Conservation (phyloP, 2,888 invertebrate genomes). For the Pyralis farinalis region DNA sequence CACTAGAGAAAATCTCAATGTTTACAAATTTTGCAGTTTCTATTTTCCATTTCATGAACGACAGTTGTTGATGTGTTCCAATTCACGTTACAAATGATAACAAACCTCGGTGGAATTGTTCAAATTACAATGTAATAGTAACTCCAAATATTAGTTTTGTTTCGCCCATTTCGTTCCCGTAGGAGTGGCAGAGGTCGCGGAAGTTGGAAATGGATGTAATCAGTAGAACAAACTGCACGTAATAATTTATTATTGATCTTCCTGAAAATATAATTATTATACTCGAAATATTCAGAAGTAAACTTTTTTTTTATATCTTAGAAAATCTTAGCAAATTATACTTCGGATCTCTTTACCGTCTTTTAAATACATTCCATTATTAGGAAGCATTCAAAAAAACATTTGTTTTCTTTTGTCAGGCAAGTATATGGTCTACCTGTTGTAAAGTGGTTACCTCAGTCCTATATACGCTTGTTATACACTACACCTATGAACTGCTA, state of each 20-base stretch:
- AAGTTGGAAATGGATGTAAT: slow-evolving; percentile 6
- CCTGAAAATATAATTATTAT: slow-evolving; percentile 1
- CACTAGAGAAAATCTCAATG: neutral
- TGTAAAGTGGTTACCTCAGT: too few relatives aligned
- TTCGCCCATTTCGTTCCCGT: neutral
- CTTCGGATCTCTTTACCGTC: too few relatives aligned
- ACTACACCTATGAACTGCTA: too few relatives aligned
- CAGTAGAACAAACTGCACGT: neutral
- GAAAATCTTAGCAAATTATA: too few relatives aligned
- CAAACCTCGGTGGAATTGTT: neutral
- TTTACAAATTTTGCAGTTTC: neutral
- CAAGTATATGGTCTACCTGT: too few relatives aligned
- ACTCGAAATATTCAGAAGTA: too few relatives aligned
- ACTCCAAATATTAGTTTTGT: slow-evolving; percentile 5
- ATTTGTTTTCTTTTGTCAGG: too few relatives aligned
- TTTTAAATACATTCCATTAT: too few relatives aligned
- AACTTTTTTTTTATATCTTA: too few relatives aligned
- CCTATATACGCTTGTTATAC: too few relatives aligned
- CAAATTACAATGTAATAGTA: neutral
- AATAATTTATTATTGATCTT: neutral
- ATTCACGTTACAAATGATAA: neutral
- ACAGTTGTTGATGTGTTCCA: neutral
- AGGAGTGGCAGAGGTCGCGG: neutral
- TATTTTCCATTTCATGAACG: neutral
- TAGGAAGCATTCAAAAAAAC: too few relatives aligned